Evolutionary conservation across 2,113 vertebrate species (phyloP), one percentile per base, ranked within the genome.

Genomic region (Xenotilapia flavipinnis): DNA sequence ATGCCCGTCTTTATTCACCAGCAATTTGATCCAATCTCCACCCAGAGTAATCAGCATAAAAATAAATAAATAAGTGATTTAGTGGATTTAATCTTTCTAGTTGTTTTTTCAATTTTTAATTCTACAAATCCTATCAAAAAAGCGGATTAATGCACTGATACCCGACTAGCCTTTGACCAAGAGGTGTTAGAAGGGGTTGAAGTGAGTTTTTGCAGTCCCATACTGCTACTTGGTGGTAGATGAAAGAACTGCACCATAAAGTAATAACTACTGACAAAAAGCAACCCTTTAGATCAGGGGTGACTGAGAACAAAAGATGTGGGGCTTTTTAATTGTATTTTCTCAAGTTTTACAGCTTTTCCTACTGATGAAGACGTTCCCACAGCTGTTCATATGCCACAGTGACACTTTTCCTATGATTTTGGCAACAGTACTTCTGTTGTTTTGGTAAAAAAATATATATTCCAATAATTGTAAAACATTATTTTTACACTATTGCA

Each of bases 221-320:
- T 75, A 84, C 87, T 94, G 89, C 88, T 92, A 17, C 87, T 75
- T 53, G 13, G 79, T 94, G 94, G 92, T 21, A 2, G 3, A 58
- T 4, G 2, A 40, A 12, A 58, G 2, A 77, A 94, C 73, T 86
- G 56, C 87, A 83, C 10, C 47, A 85, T 23, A 21, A 36, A 84
- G 38, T 26, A 26, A 81, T n/a, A 54, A 77, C 26, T 8, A 51
- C 17, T 51, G 45, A 14, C 55, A 31, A 58, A 62, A 4, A 33
- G 28, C 62, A 40, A 40, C n/a, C 38, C 38, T 42, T 40, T 6
- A 6, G 19, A 68, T 38, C 19, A 38, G 33, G 0, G 19, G 11
- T 38, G 19, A 68, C 36, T 21, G 33, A 38, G 60, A 38, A 21
- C 33, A 21, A 38, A 38, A 38, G 1, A 68, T 21, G 60, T 21